A percentile compares a stretch with the other conserved stretches of the same genome.
These are phyloP conservation scores for Julus scandinavius DNA, from an alignment of 2,888 invertebrate genomes.

Conservation along the genomic window DNA sequence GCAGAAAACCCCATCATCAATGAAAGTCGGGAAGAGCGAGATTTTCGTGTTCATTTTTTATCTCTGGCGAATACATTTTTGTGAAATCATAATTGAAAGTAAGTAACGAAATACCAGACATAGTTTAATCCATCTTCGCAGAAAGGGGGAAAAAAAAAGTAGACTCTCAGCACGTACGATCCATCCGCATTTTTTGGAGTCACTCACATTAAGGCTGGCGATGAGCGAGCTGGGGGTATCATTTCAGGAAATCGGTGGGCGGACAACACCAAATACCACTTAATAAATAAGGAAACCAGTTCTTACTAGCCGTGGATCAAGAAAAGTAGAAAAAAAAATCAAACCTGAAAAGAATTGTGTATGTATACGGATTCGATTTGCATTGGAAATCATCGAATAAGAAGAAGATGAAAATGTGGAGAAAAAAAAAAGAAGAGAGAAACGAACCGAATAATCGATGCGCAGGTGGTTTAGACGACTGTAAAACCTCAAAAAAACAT, in stretches of 20 bases:
- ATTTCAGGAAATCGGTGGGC: constrained; percentile 42
- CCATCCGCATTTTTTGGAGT: constrained; percentile 35
- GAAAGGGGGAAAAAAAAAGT: not conserved
- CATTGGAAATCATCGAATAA: constrained; percentile 25
- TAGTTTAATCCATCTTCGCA: constrained; percentile 13
- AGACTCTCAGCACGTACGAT: constrained; percentile 10
- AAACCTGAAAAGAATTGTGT: not conserved
- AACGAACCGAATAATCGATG: constrained; percentile 38
- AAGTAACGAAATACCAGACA: constrained; percentile 30
- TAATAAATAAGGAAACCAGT: constrained; percentile 42
- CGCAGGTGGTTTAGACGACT: constrained; percentile 17
- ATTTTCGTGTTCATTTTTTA: not conserved
- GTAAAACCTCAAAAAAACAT: constrained; percentile 1
- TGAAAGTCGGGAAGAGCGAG: not conserved
- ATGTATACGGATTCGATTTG: constrained; percentile 14
- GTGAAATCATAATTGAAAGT: constrained; percentile 24
- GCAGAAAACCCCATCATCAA: not conserved
- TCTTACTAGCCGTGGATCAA: not conserved
- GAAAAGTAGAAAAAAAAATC: too few species aligned
- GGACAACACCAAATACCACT: constrained; percentile 39
- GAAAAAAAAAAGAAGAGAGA: not conserved
- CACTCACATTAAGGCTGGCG: constrained; percentile 13
- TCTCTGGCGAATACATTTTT: not conserved
- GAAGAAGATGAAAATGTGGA: constrained; percentile 12
- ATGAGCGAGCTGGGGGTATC: constrained; percentile 15